Conservation (phyloP, 1,140 invertebrate species). For the Lepidotrigona ventralis region DNA sequence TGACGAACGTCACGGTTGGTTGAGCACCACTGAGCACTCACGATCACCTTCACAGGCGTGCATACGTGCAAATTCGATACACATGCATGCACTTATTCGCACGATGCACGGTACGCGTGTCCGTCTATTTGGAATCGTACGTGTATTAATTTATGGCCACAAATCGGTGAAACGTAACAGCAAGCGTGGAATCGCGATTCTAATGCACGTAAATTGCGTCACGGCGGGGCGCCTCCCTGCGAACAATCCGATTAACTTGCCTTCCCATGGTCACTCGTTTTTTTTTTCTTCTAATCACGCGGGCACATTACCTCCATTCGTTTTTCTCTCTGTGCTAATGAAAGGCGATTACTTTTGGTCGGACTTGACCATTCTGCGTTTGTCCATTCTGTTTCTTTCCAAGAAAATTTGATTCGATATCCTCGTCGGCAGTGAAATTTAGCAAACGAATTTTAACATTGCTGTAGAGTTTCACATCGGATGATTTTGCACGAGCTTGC, state of each 20-base stretch:
- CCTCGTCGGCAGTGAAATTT: too few species aligned
- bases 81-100: neutral
- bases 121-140: conserved; percentile 7
- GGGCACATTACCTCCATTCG: neutral
- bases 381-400: too few species aligned
- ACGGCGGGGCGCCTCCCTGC: neutral
- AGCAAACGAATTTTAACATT: too few species aligned
- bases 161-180: conserved; percentile 38
- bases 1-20: neutral
- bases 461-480: too few species aligned
- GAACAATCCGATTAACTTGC: neutral
- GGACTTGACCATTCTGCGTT: too few species aligned
- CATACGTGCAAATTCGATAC: neutral
- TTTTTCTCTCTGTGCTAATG: too few species aligned
- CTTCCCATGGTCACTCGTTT: neutral
- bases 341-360: too few species aligned
- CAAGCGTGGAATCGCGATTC: neutral
- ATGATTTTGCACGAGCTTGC: too few species aligned
- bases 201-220: neutral
- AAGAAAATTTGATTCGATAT: too few species aligned
- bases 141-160: conserved; percentile 34
- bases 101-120: conserved; percentile 11
- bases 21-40: conserved; percentile 19
- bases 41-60: neutral
- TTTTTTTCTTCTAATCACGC: neutral